phyloP scores from a whole-genome alignment of 1,140 invertebrate genomes.

The Eufriesea mexicana region DNA sequence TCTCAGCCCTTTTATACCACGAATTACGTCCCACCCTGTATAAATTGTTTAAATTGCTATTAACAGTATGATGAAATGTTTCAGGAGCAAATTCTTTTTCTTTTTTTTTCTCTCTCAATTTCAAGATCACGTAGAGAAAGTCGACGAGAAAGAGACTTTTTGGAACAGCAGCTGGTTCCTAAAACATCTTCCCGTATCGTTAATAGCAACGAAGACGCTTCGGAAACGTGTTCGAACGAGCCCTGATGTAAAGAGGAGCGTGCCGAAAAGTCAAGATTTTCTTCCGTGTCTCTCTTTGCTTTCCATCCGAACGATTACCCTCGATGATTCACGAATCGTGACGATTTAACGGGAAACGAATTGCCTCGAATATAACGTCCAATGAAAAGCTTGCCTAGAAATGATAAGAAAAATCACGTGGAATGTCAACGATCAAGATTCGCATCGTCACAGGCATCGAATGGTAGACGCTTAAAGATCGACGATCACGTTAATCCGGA shows the following conservation, averaged over 20 bases:
- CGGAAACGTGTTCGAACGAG: not conserved
- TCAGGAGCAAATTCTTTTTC: not conserved
- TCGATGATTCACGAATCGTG: not conserved
- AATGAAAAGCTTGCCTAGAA: not conserved
- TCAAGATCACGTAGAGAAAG: not conserved
- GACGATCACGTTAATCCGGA: not conserved
- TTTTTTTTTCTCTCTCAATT: not conserved
- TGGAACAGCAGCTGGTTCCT: not conserved
- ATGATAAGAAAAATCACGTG: no score
- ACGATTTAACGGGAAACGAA: not conserved
- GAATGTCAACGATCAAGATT: not conserved
- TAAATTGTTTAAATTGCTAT: not conserved
- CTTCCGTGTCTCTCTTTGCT: not conserved
- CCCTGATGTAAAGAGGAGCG: conserved; percentile 49
- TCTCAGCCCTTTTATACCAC: not conserved
- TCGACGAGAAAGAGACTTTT: not conserved
- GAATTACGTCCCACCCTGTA: not conserved
- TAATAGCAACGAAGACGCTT: not conserved
- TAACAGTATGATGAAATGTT: conserved; percentile 7
- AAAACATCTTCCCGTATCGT: not conserved
- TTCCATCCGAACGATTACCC: not conserved
- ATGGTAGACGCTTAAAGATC: not conserved
- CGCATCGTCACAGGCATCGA: no score
- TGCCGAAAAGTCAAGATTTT: conserved; percentile 53
- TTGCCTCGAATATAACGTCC: not conserved